Base-by-base conservation (phyloP, 2,888 invertebrate genomes). In the Leptodirus hochenwartii region DNA sequence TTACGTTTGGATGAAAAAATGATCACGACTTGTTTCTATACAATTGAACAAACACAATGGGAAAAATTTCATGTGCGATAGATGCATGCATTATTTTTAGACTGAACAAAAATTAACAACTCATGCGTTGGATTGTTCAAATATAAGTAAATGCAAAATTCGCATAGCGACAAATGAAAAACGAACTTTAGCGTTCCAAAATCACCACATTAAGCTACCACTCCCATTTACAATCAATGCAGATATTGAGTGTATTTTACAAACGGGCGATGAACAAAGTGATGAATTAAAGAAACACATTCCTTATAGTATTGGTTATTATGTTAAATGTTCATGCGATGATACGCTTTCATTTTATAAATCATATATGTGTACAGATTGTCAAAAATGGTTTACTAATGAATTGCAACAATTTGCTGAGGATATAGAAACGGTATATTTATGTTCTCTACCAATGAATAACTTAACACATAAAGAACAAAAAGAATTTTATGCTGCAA, bases 61-160 rank as follows among this genome's bases (percentile, higher is more conserved):
- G 10, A 25, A 25, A 8, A 25, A 25, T 9, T 25, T 25, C 10
- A 25, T 25, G 8, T 25, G 20, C 20, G 20, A 20, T 20, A 8
- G 20, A 8, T 20, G 20, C 20, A 20, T 20, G 20, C 20, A 20
- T 8, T 20, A 20, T 20, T 20, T 20, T 20, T 9, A 20, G 8
- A 20, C 8, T 20, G n/a, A 20, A 9, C 8, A 20, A 20, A 20
- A 20, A 20, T 20, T 20, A 20, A 8, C n/a, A 9, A 9, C 8
- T 8, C 20, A 20, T 20, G 8, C 8, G 8, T 8, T 8, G n/a
- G n/a, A 20, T 8, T 20, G 20, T 9, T 20, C 20, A 9, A 9
- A 20, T 8, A 20, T 8, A 20, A 20, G n/a, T 9, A 20, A 20
- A n/a, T n/a, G n/a, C n/a, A n/a, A n/a, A n/a, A n/a, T n/a, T n/a